phyloP scores from a whole-genome alignment of 2,797 vertebrate genomes.

The Sciaenops ocellatus region DNA sequence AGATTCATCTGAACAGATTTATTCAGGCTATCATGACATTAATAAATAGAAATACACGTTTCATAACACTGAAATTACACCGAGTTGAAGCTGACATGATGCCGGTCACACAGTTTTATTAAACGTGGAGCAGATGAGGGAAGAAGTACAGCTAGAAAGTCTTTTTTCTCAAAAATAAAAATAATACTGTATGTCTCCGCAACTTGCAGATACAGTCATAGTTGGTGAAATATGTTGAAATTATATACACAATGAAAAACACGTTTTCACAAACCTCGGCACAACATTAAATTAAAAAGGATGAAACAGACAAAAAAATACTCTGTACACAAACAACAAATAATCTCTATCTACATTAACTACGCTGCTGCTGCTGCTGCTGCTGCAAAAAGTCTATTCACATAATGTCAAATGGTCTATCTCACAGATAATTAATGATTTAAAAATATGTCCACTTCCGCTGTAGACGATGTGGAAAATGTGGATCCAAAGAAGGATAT shows the following conservation, averaged over 20 bases:
- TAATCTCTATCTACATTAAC: slow-evolving; percentile 76
- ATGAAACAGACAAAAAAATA: slow-evolving; percentile 56
- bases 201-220: slow-evolving; percentile 85
- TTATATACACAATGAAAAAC: slow-evolving; percentile 74
- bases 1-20: slow-evolving; percentile 84
- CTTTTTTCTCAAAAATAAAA: slow-evolving; percentile 61
- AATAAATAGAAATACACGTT: slow-evolving; percentile 90
- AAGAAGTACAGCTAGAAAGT: slow-evolving; percentile 27
- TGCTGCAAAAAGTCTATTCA: slow-evolving; percentile 57
- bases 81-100: slow-evolving; percentile 64
- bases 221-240: slow-evolving; percentile 76
- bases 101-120: slow-evolving; percentile 74
- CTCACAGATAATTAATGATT: slow-evolving; percentile 30
- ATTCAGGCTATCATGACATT: slow-evolving; percentile 85
- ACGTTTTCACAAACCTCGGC: slow-evolving; percentile 53
- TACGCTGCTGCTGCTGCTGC: slow-evolving; percentile 37
- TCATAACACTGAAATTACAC: slow-evolving; percentile 70
- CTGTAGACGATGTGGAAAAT: slow-evolving; percentile 24
- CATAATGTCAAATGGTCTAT: slow-evolving; percentile 50
- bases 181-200: slow-evolving; percentile 80
- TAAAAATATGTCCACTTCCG: slow-evolving; percentile 21
- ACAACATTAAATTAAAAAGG: slow-evolving; percentile 79
- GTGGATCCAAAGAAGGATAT: slow-evolving; percentile 24
- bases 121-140: slow-evolving; percentile 37
- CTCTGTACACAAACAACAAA: slow-evolving; percentile 75